Evolutionary conservation across 2,113 vertebrate species (phyloP).

Genomic region (Thamnophis sirtalis): DNA sequence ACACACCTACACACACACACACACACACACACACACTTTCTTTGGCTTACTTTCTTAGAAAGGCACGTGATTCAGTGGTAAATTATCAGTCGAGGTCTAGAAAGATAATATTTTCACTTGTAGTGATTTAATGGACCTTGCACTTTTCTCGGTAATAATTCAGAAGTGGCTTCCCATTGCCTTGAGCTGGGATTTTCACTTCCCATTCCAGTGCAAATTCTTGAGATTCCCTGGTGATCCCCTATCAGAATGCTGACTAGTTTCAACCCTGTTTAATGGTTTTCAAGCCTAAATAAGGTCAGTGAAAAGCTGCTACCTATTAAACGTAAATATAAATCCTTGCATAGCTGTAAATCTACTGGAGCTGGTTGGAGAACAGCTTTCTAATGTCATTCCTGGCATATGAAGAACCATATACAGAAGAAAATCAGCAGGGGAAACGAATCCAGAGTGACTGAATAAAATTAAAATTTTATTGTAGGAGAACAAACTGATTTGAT

Average conservation of each 20-base stretch:
- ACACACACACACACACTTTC: neutral
- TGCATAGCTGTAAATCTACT: neutral
- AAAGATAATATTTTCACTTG: neutral
- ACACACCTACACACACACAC: too few species aligned
- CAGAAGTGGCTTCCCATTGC: neutral
- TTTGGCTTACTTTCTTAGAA: neutral
- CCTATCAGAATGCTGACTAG: neutral
- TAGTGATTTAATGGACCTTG: neutral
- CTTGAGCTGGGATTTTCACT: neutral
- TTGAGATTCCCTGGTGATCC: neutral
- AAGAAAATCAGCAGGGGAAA: neutral
- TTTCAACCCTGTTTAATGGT: neutral
- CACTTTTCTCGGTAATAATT: neutral
- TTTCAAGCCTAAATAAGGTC: neutral
- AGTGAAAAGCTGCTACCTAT: neutral
- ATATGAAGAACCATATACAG: neutral
- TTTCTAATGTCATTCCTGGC: too few species aligned
- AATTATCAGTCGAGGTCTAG: neutral
- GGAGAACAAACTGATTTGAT: neutral
- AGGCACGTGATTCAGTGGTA: neutral
- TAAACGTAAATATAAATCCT: neutral
- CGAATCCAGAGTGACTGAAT: neutral
- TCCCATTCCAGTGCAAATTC: neutral
- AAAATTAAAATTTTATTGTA: neutral
- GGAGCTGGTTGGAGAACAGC: neutral